A percentile compares a stretch with the other conserved stretches of the same genome.
Conservation (phyloP, 2,797 vertebrate species). For the Brachyrhaphis roseni region DNA sequence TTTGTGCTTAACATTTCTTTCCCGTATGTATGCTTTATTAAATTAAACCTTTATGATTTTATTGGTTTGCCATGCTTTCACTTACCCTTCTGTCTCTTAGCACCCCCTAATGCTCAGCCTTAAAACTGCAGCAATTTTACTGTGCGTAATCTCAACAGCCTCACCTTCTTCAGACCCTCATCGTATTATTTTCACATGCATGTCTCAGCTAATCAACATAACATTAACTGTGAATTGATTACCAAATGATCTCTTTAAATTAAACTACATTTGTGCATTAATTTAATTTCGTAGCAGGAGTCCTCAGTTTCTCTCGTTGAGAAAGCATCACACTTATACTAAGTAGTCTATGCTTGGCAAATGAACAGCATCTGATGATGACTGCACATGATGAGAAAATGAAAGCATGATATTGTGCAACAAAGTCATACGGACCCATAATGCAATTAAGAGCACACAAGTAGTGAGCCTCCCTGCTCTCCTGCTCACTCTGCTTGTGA, state of each 20-base stretch:
- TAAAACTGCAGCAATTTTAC: constrained; percentile 54
- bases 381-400: constrained; percentile 47
- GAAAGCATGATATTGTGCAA: constrained; percentile 43
- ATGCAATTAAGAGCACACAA: constrained; percentile 52
- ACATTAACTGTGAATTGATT: constrained; percentile 52
- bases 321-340: constrained; percentile 45
- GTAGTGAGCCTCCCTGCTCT: constrained; percentile 7
- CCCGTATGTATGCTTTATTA: neutral
- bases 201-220: constrained; percentile 41
- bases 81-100: constrained; percentile 65
- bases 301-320: constrained; percentile 39
- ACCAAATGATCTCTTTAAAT: constrained; percentile 51
- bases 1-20: neutral
- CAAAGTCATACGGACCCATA: constrained; percentile 52
- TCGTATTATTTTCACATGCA: constrained; percentile 26
- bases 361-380: constrained; percentile 55
- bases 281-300: constrained; percentile 40
- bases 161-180: constrained; percentile 14
- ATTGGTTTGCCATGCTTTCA: neutral
- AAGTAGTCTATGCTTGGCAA: constrained; percentile 53
- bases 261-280: constrained; percentile 54
- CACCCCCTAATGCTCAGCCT: constrained; percentile 59
- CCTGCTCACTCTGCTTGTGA: constrained; percentile 16
- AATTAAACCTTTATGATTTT: neutral
- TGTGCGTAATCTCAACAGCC: constrained; percentile 15